Evolutionary conservation across 2,888 invertebrate genomes (phyloP), one percentile per base, ranked within the genome.

Genomic region (Galerucella nymphaeae): DNA sequence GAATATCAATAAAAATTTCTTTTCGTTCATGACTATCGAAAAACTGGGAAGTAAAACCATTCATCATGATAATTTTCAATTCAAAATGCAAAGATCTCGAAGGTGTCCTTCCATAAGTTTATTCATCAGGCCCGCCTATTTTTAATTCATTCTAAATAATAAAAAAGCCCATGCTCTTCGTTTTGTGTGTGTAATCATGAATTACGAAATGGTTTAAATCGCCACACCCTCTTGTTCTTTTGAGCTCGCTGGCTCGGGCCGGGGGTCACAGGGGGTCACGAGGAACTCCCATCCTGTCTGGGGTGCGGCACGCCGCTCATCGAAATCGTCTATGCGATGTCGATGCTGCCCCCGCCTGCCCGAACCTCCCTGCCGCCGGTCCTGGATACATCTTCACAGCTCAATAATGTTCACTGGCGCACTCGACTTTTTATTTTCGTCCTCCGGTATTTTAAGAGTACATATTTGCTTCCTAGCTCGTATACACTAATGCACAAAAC

Each of bases 201-300:
- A 83, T 83, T 82, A 83, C 81, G 81, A 80, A 83, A 81, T 79
- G 81, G 81, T 80, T 82, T 80, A 78, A 79, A 80, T 77, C 73
- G 80, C 82, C 84, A 82, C 83, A 82, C 83, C 83, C 82, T 82
- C 78, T 75, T 76, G 80, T 76, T 82, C 80, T 81, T 82, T 79
- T 81, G 81, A 79, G 80, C 81, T 78, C 75, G 78, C 77, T 73
- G 79, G 79, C 76, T 76, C 72, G 73, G 77, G 79, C 75, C 75
- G 73, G 75, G 82, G 81, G 83, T 80, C 81, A 81, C 75, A 75
- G 82, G 83, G 83, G 84, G 85, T 83, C 84, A 84, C 78, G 80
- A 80, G 84, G 84, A 84, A 84, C 86, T 85, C 86, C 86, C 86
- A 86, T 86, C 86, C 86, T 86, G 85, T 85, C 84, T 84, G 84